These are phyloP conservation scores for Mongoloraphidia duomilia DNA, from an alignment of 2,888 invertebrate genomes.

Conservation along the genomic window DNA sequence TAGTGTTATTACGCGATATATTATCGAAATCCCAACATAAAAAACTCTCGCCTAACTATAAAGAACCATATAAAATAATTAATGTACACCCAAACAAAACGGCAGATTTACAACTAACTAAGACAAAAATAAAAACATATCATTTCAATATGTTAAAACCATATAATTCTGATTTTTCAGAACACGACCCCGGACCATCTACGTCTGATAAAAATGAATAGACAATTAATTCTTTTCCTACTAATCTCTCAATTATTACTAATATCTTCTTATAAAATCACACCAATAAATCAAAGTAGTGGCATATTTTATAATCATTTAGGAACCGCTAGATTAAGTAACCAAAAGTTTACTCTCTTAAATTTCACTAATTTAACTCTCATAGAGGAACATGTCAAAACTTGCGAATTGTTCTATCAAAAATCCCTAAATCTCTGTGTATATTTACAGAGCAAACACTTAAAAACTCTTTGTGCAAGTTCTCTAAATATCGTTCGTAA, in stretches of 20 bases:
- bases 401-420: no score
- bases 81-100: slow-evolving; percentile 1
- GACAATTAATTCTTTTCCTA: no score
- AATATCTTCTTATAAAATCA: neutral
- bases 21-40: neutral
- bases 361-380: neutral
- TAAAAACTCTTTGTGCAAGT: no score
- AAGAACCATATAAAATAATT: neutral
- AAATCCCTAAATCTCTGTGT: no score
- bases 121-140: no score
- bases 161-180: slow-evolving; percentile 3
- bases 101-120: neutral
- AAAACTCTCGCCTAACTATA: no score
- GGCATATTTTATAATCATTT: neutral
- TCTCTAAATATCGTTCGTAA: neutral
- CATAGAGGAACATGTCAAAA: neutral
- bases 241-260: no score
- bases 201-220: neutral
- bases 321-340: neutral
- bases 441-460: no score
- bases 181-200: neutral
- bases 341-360: slow-evolving; percentile 1
- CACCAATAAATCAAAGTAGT: neutral
- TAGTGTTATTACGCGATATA: neutral
- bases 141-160: neutral